Evolutionary conservation across 2,888 invertebrate genomes (phyloP), one percentile per base, ranked within the genome.

Genomic region (Pachliopta kotzebuea): DNA sequence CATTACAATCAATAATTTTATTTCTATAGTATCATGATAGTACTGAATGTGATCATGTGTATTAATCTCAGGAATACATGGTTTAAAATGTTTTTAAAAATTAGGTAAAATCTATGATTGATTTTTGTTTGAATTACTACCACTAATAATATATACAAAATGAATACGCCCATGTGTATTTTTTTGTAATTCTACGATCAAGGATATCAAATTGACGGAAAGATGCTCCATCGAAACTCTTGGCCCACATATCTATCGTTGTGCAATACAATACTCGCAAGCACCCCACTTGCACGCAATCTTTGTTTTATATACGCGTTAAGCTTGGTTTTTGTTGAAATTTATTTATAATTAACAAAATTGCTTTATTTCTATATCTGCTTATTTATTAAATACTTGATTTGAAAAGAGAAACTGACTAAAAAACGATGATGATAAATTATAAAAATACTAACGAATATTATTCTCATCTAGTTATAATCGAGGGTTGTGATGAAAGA

Each of bases 181-280:
- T 11, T 45, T 45, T 45, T 45, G n/a, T n/a, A 45, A n/a, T 45
- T n/a, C 18, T 6, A 21, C 52, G 49, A 56, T 53, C 65, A 67
- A 60, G 61, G 59, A 63, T 58, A 18, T 21, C 20, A 62, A 60
- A 58, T 67, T 67, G 65, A 66, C 63, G 69, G 62, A 68, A 74
- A 78, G 79, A 80, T 78, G 75, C 70, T 74, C 73, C 63, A 70
- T 67, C 67, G 69, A 74, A 75, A 76, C 72, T 72, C 73, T 74
- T 80, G 77, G 74, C 78, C 77, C 73, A 83, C 78, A 77, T 79
- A 55, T 66, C 59, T 59, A 55, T 23, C 23, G 63, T 74, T 74
- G 69, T 67, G 71, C 66, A 74, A 74, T 62, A 42, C 53, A 17
- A 42, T 62, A 67, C 68, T 65, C 63, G 58, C 56, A 61, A 56